phyloP scores from a whole-genome alignment of 2,797 vertebrate species.

The Manis javanica region DNA sequence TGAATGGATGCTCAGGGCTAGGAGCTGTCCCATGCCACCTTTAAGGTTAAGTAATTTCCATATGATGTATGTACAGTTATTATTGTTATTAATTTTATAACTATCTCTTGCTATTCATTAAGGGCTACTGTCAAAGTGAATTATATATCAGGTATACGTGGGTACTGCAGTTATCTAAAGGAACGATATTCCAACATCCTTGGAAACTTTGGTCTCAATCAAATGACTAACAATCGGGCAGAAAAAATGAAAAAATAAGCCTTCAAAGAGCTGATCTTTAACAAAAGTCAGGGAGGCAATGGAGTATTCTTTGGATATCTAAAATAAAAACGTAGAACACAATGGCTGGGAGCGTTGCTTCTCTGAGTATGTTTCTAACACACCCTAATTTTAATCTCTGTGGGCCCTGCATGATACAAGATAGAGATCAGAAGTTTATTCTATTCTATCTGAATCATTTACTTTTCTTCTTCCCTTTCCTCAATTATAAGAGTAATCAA shows the following conservation, averaged over 20 bases:
- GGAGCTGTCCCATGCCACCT: not conserved
- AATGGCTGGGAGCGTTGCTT: not conserved
- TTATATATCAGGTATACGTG: not conserved
- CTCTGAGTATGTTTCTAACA: not conserved
- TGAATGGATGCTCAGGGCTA: not conserved
- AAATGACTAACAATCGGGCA: not conserved
- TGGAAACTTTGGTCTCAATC: slow-evolving; percentile 24
- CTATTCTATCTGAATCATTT: not conserved
- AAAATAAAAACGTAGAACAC: not conserved
- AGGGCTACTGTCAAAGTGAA: slow-evolving; percentile 1
- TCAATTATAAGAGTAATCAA: not conserved
- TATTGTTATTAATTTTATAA: slow-evolving; percentile 20
- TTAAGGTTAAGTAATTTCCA: slow-evolving; percentile 20
- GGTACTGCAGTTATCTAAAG: not conserved
- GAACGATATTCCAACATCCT: not conserved
- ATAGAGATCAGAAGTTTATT: not conserved
- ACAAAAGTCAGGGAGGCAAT: not conserved
- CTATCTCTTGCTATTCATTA: not conserved
- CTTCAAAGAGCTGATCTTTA: not conserved
- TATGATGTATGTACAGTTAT: not conserved
- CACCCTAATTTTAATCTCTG: not conserved
- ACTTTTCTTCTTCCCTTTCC: not conserved
- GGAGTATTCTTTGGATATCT: not conserved
- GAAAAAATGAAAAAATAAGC: not conserved
- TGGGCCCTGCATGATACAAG: not conserved